Percentiles rank a stretch among this genome's conserved stretches.
These are phyloP conservation scores for Agonopterix alstromeriana DNA, from an alignment of 2,888 invertebrate species.

Conservation along the genomic window DNA sequence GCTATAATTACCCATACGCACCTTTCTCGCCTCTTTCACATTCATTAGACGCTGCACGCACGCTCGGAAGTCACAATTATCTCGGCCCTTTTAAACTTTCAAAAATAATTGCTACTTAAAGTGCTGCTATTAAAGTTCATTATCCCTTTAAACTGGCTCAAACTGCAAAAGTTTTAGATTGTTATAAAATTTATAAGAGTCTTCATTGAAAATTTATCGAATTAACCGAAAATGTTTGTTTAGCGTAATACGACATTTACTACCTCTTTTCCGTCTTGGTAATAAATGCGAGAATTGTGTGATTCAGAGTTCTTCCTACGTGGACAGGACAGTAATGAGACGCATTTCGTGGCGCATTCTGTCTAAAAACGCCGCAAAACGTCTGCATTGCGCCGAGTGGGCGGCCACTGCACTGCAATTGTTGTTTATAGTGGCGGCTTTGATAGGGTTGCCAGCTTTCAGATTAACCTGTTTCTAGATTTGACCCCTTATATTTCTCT, in stretches of 20 bases:
- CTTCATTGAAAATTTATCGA: too few species aligned
- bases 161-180: neutral
- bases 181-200: too few species aligned
- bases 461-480: too few species aligned
- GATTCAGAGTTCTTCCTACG: neutral
- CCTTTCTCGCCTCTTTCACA: neutral
- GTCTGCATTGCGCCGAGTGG: constrained; percentile 27
- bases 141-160: neutral
- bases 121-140: too few species aligned
- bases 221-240: too few species aligned
- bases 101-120: too few species aligned
- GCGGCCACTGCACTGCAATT: constrained; percentile 22
- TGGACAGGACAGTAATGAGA: neutral
- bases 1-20: neutral
- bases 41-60: neutral
- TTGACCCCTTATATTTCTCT: too few species aligned
- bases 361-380: constrained; percentile 17
- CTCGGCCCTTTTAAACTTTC: too few species aligned
- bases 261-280: too few species aligned
- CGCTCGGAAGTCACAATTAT: neutral
- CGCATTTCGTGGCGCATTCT: constrained; percentile 8
- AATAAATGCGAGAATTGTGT: neutral
- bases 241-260: too few species aligned
- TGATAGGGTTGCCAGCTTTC: too few species aligned
- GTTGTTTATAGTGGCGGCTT: constrained; percentile 28